Base-by-base conservation (phyloP, 1,140 invertebrate genomes). In the Vollenhovia emeryi region DNA sequence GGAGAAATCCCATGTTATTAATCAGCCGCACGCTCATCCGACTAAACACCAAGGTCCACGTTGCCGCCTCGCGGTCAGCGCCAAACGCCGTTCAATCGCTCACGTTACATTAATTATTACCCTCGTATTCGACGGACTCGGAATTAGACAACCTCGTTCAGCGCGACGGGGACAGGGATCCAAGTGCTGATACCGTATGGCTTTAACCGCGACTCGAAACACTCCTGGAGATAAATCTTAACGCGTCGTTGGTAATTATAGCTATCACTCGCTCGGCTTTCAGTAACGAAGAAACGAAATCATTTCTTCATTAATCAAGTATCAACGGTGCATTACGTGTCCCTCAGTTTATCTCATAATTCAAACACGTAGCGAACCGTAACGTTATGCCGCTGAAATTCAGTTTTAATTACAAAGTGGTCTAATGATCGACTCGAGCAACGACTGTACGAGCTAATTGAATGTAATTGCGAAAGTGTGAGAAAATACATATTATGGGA, bases 1-100 rank as follows among this genome's bases (percentile, higher is more conserved):
- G 55, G 87, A 87, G 85, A 88, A 88, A 88, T 84, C 73, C 21
- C n/a, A 40, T 24, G 6, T 45, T 76, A 57, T 71, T 87, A 62
- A 83, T 86, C 48, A 85, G 15, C 7, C 40, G 18, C 24, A 13
- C 7, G 5, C 40, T 59, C 30, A 71, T 84, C 27, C n/a, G 50
- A n/a, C 33, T 59, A 78, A 78, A 52, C 24, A 52, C 21, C 45
- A 3, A 79, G 45, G n/a, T 36, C 8, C 36, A 66, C 36, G 21
- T 30, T 60, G 18, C 18, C 59, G n/a, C 15, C 21, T 5, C 24
- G n/a, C 21, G 52, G 40, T 68, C 48, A 68, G 9, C 62, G 21
- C 21, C 27, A 52, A 79, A 68, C 33, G 21, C 43, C 8, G 9
- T 27, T 68, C 30, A 13, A 78, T 66, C 60, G 74, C 45, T 68